Evolutionary conservation across 2,797 vertebrate genomes (phyloP), one percentile per base, ranked within the genome.

Genomic region (Fistularia commersonii): DNA sequence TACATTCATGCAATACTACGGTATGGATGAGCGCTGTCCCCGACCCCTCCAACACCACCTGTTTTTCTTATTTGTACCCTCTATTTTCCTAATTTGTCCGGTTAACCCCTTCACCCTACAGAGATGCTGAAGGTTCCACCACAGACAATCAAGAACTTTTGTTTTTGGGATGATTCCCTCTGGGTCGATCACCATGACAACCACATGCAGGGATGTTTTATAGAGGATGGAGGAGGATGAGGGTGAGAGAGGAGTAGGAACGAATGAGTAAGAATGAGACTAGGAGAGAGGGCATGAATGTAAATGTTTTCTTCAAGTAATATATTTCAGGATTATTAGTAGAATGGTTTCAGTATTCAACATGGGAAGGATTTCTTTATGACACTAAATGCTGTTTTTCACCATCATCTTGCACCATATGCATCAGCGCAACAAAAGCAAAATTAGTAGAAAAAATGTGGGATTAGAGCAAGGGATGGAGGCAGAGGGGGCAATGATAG

Each of bases 151-250:
- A 72, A 23, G 79, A 86, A 86, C 72, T 87, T 88, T 87, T 61
- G 75, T 77, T 87, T 87, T 87, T 88, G 82, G 82, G 81, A 89
- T 88, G 79, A 88, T 83, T 88, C 84, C 82, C 82, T 58, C 3
- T 58, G 77, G 87, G 81, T 78, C 53, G 61, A 86, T 90, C 84
- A 70, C 86, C 86, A 90, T 89, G 86, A 88, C 87, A 88, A 88
- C 86, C 74, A 75, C 82, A 80, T 69, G 67, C 77, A 81, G 77
- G 77, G 73, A 79, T 78, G 78, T 79, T 70, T 77, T 83, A 61
- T 64, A 76, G 66, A 82, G 73, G 63, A 83, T 69, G 67, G 57
- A 55, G 50, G 58, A 61, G 53, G 66, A 75, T 46, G 58, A 69
- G 44, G 54, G 54, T 41, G 61, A 54, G 53, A 48, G 32, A 23